Percentiles rank a stretch among this genome's conserved stretches.
phyloP scores from a whole-genome alignment of 2,113 vertebrate species.

The Rhodinocichla rosea region DNA sequence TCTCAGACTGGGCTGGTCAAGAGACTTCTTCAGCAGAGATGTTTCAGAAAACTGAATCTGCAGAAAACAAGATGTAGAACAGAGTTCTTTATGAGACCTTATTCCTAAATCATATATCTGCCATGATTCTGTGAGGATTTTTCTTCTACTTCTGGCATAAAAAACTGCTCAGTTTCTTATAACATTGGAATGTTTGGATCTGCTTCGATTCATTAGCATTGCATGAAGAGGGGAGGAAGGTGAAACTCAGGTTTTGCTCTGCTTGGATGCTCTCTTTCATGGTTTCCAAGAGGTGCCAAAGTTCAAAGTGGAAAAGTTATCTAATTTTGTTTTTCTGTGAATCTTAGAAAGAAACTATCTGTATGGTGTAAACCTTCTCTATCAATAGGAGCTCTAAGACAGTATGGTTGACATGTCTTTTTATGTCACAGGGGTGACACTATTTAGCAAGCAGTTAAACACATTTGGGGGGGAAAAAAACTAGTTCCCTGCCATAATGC shows the following conservation, averaged over 20 bases:
- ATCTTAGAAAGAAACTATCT: neutral
- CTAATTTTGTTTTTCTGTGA: neutral
- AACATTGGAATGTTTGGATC: neutral
- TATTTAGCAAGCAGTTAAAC: neutral
- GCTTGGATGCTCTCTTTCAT: neutral
- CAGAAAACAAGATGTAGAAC: neutral
- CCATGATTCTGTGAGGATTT: neutral
- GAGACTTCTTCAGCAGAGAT: neutral
- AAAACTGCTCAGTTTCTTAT: neutral
- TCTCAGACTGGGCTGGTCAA: neutral
- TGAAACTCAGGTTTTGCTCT: neutral
- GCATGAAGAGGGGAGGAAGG: neutral
- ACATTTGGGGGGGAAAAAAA: neutral
- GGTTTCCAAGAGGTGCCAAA: neutral
- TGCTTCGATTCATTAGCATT: neutral
- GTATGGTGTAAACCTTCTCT: neutral
- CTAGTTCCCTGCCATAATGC: constrained; percentile 7
- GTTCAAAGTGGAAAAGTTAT: neutral
- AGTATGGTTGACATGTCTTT: neutral
- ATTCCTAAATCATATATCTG: neutral
- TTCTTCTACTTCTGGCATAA: neutral
- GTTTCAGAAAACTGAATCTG: neutral
- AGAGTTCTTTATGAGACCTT: neutral
- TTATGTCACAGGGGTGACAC: neutral
- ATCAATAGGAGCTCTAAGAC: neutral